Base-by-base conservation (phyloP, 2,797 vertebrate species). In the Catharus ustulatus region DNA sequence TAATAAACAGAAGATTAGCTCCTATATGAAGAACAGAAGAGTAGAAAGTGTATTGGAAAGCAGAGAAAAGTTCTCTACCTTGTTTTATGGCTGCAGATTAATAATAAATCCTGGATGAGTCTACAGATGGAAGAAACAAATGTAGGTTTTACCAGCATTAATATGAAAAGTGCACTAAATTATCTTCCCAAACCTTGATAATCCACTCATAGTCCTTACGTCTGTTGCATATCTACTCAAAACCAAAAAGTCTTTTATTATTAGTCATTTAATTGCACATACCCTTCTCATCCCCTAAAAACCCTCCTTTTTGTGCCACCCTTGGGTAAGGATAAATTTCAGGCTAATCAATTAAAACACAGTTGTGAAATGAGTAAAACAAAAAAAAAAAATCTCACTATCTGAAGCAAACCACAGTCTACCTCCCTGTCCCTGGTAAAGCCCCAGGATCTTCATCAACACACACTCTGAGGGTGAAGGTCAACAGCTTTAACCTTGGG, bases 71-170 rank as follows among this genome's bases (percentile, higher is more conserved):
- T 24, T 23, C 22, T 29, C 24, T 49, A 22, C 42, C 52, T 71
- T 80, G 34, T n/a, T 95, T 89, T 67, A 30, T 34, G 11, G 43
- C 15, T 89, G 15, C 32, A 91, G 26, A 61, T 71, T 80, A 87
- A n/a, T 14, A 90, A 19, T 20, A 86, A 93, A 55, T 24, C 43
- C 57, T 67, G 5, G 11, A 59, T 71, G 14, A 83, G 26, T 16
- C 59, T 36, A 83, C 21, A 83, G 52, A 76, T 32, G 11, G 15
- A 69, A 63, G 40, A 58, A 79, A 45, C 5, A 89, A 82, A 18
- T 34, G 2, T 48, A 55, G 40, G 20, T 89, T 14, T 94, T 71
- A 87, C 0, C 38, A 90, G 43, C n/a, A 81, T 78, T 71, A 79
- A 51, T 9, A 72, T 16, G 8, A 84, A 10, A 62, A 82, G 4